Conservation (phyloP, 2,797 vertebrate genomes). For the Melanotaenia maccullochi region DNA sequence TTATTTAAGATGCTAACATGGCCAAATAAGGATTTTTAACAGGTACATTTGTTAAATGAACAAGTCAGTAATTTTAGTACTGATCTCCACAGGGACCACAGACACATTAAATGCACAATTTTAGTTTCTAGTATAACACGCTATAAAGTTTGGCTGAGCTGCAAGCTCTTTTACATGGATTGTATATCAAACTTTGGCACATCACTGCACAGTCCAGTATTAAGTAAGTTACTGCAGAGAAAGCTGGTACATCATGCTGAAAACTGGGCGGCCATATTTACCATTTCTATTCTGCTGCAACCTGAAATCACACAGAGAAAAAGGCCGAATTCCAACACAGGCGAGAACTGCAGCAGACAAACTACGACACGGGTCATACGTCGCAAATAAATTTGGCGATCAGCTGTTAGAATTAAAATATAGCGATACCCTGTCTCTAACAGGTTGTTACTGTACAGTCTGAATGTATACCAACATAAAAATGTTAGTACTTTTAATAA, state of each 20-base stretch:
- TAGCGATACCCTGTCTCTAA: constrained; percentile 58
- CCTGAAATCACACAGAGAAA: constrained; percentile 20
- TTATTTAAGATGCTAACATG: constrained; percentile 10
- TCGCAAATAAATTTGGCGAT: constrained; percentile 70
- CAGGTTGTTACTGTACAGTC: constrained; percentile 45
- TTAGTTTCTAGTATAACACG: constrained; percentile 27
- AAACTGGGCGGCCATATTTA: constrained; percentile 20
- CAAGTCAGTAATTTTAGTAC: constrained; percentile 59
- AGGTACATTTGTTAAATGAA: constrained; percentile 6
- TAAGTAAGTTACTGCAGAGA: constrained; percentile 37
- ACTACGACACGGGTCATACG: constrained; percentile 35
- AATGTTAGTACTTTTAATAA: constrained; percentile 41
- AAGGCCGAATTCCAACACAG: constrained; percentile 12
- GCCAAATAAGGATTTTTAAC: constrained; percentile 42
- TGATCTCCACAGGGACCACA: constrained; percentile 57
- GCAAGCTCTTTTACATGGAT: constrained; percentile 36
- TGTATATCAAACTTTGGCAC: constrained; percentile 75
- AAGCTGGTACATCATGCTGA: constrained; percentile 26
- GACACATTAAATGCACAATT: constrained; percentile 22
- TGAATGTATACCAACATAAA: constrained; percentile 42
- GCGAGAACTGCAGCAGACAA: constrained; percentile 26
- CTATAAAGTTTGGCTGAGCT: constrained; percentile 38
- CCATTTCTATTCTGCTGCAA: constrained; percentile 18
- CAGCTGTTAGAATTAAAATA: constrained; percentile 62
- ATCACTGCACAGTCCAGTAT: constrained; percentile 55